Percentiles rank a stretch among this genome's conserved stretches.
Evolutionary conservation across 2,113 vertebrate genomes (phyloP).

Genomic region (Haplochromis burtoni): DNA sequence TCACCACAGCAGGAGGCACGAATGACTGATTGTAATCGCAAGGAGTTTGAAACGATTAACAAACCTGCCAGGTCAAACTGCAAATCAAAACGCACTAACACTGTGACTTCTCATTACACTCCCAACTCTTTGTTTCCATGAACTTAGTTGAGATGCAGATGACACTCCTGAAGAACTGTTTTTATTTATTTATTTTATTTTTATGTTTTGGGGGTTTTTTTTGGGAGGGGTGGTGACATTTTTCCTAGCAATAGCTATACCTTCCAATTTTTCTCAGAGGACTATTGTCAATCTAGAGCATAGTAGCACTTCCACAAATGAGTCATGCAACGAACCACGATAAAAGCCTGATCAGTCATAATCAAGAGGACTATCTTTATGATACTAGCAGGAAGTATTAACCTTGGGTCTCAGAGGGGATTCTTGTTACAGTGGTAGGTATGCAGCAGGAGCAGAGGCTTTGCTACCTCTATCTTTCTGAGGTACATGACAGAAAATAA

Average conservation of each 20-base stretch:
- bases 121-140: background rate
- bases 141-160: background rate
- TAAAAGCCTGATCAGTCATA: constrained; percentile 47
- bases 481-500: constrained; percentile 21
- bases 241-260: background rate
- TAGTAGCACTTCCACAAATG: background rate
- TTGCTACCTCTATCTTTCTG: constrained; percentile 32
- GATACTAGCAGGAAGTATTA: constrained; percentile 21
- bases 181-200: background rate
- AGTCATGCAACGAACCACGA: background rate
- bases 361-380: constrained; percentile 17
- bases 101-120: background rate
- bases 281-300: background rate
- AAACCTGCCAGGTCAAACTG: constrained; percentile 52
- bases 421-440: background rate
- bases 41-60: constrained; percentile 43
- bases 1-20: constrained; percentile 23
- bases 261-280: background rate
- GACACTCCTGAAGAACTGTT: background rate
- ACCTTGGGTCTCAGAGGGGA: constrained; percentile 21
- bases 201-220: fast-evolving
- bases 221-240: background rate
- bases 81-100: constrained; percentile 34
- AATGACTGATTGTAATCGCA: constrained; percentile 56
- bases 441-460: background rate